A percentile compares a stretch with the other conserved stretches of the same genome.
These are phyloP conservation scores for Hoplodrina ambigua DNA, from an alignment of 2,888 invertebrate species.

Conservation along the genomic window DNA sequence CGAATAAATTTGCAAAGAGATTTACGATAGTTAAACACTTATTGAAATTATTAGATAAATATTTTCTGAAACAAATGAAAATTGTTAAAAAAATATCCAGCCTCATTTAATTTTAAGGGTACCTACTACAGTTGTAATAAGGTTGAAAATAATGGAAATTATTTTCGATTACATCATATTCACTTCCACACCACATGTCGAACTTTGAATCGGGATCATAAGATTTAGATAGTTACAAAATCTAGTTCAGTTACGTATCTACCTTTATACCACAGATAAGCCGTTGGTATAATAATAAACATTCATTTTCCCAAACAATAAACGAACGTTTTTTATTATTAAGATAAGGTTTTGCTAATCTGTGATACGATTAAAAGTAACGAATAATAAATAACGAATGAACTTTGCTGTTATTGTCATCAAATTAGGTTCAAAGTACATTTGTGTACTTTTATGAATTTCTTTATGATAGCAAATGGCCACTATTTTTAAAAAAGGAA, in stretches of 20 bases:
- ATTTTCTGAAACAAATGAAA: no score
- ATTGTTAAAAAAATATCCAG: no score
- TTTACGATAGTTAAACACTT: neutral
- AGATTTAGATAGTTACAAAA: constrained; percentile 6
- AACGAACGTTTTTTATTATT: neutral
- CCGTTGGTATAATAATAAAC: neutral
- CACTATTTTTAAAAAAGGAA: neutral
- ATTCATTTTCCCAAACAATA: neutral
- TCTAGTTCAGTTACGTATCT: neutral
- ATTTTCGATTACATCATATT: neutral
- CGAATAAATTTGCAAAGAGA: no score
- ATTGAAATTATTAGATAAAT: no score
- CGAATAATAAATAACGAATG: constrained; percentile 2
- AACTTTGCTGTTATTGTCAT: neutral
- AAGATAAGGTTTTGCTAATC: constrained; percentile 1
- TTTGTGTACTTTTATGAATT: neutral
- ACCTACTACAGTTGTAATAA: neutral
- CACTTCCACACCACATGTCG: neutral
- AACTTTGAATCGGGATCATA: constrained; percentile 9
- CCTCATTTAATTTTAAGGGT: no score
- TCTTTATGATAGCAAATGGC: no score
- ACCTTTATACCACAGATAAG: neutral
- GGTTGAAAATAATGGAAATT: neutral
- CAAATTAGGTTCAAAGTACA: neutral
- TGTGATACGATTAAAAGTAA: neutral